Percentiles rank a stretch among this genome's conserved stretches.
phyloP scores from a whole-genome alignment of 2,113 vertebrate genomes.

The Stictonetta naevosa region DNA sequence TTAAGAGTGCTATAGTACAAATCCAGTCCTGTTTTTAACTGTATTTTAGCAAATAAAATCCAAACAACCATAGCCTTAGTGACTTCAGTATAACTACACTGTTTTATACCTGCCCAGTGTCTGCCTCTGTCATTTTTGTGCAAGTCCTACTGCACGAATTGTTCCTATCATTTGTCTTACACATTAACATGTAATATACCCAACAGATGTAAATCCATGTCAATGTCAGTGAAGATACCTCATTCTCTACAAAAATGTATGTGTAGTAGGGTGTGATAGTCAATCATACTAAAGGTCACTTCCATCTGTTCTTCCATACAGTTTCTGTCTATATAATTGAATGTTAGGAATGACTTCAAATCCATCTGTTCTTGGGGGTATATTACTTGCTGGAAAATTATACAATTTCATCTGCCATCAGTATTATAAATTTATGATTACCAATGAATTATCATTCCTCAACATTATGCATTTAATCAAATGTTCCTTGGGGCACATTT shows the following conservation, averaged over 20 bases:
- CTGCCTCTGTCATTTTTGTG: not conserved
- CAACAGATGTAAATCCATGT: not conserved
- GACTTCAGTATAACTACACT: not conserved
- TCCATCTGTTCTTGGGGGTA: not conserved
- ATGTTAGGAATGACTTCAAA: not conserved
- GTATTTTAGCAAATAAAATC: not conserved
- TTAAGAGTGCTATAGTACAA: not conserved
- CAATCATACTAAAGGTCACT: not conserved
- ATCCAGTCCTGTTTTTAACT: not conserved
- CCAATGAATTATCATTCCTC: not conserved
- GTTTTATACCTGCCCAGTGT: not conserved
- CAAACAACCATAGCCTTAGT: not conserved
- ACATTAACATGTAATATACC: not conserved
- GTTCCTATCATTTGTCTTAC: not conserved
- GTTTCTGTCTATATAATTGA: not conserved
- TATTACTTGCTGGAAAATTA: conserved; percentile 9
- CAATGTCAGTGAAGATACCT: not conserved
- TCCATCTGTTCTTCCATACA: not conserved
- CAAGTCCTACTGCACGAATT: not conserved
- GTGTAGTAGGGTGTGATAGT: not conserved
- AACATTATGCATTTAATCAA: conserved; percentile 44
- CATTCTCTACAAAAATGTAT: not conserved
- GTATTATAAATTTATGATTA: conserved; percentile 42
- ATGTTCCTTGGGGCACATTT: not conserved
- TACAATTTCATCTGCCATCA: not conserved